These are phyloP conservation scores for Blennius ocellaris DNA, from an alignment of 2,113 vertebrate genomes.

Conservation along the genomic window DNA sequence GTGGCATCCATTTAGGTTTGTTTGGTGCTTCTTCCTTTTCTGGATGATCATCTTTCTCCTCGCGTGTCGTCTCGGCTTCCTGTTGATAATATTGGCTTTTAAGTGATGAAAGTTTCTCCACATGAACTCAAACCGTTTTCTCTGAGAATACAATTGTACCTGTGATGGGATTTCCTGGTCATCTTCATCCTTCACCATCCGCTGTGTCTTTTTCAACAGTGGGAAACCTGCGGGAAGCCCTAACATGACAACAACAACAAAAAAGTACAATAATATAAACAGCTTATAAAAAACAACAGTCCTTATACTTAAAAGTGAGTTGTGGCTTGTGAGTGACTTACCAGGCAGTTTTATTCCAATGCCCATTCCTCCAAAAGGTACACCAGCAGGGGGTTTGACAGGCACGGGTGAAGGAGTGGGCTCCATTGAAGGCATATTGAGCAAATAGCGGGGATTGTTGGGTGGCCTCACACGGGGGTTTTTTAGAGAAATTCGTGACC, in stretches of 20 bases:
- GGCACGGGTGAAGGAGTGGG: slow-evolving; percentile 48
- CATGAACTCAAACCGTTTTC: background rate
- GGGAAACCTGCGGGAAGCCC: slow-evolving; percentile 74
- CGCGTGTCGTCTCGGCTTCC: slow-evolving; percentile 49
- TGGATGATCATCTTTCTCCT: slow-evolving; percentile 31
- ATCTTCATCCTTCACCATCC: slow-evolving; percentile 38
- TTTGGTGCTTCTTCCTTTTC: slow-evolving; percentile 47
- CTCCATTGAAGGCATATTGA: slow-evolving; percentile 73
- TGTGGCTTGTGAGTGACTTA: slow-evolving; percentile 37
- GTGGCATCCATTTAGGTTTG: slow-evolving; percentile 80
- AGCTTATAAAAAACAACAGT: background rate
- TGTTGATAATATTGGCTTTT: slow-evolving; percentile 25
- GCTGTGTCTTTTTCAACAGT: slow-evolving; percentile 74
- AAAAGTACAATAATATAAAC: background rate
- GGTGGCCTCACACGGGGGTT: slow-evolving; percentile 76
- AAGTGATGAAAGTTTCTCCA: background rate
- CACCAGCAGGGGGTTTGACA: slow-evolving; percentile 26
- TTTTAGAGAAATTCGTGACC: slow-evolving; percentile 79
- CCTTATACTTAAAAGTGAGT: background rate
- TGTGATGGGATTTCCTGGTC: slow-evolving; percentile 36
- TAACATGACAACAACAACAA: slow-evolving; percentile 37
- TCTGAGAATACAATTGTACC: slow-evolving; percentile 41
- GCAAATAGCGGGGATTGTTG: slow-evolving; percentile 76
- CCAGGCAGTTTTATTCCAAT: slow-evolving; percentile 82
- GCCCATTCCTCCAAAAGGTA: slow-evolving; percentile 63